phyloP scores from a whole-genome alignment of 2,888 invertebrate species.

The Hypomecis atomaria region DNA sequence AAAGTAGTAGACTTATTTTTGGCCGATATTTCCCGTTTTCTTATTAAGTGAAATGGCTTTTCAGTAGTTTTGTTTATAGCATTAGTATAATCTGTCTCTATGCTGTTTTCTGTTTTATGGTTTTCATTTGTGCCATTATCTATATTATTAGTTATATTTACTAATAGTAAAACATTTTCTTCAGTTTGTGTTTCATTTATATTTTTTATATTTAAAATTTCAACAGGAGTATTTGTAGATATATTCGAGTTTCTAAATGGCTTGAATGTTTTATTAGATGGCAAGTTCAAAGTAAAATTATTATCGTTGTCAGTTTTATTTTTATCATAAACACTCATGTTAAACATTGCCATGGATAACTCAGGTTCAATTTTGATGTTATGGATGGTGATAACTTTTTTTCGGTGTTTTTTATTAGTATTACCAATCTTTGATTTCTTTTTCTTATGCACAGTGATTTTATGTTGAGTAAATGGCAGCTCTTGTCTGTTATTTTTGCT shows the following conservation, averaged over 20 bases:
- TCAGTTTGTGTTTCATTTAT: conserved; percentile 53
- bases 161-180: conserved; percentile 56
- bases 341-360: conserved; percentile 47
- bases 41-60: conserved; percentile 46
- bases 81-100: conserved; percentile 63
- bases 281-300: conserved; percentile 35
- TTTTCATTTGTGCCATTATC: conserved; percentile 56
- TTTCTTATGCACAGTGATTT: conserved; percentile 72
- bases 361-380: conserved; percentile 63
- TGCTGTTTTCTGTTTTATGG: conserved; percentile 64
- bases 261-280: conserved; percentile 31
- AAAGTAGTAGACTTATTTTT: conserved; percentile 10
- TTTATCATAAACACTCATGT: conserved; percentile 42
- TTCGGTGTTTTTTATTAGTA: conserved; percentile 68
- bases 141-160: conserved; percentile 62
- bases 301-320: conserved; percentile 40
- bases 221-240: conserved; percentile 46
- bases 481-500: conserved; percentile 47
- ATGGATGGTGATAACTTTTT: conserved; percentile 67
- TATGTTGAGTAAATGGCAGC: conserved; percentile 55
- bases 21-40: conserved; percentile 55
- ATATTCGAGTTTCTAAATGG: conserved; percentile 36
- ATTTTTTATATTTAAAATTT: conserved; percentile 49
- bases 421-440: conserved; percentile 64
- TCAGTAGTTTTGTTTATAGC: conserved; percentile 49